A percentile compares a stretch with the other conserved stretches of the same genome.
Evolutionary conservation across 2,888 invertebrate species (phyloP).

Genomic region (Dolichomitus sp.): DNA sequence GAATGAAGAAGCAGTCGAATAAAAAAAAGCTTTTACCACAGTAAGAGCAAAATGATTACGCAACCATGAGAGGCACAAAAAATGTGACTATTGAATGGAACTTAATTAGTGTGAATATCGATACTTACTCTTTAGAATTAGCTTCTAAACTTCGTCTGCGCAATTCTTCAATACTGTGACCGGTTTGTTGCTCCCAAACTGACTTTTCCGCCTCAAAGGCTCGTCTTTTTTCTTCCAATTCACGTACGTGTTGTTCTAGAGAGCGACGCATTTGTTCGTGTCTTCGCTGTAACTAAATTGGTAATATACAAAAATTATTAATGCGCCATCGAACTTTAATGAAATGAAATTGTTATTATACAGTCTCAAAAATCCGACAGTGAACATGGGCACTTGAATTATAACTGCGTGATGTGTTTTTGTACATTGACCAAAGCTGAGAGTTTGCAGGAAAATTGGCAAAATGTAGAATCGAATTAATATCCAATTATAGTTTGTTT

Average conservation of each 20-base stretch:
- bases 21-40: conserved; percentile 55
- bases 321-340: background rate
- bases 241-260: conserved; percentile 96
- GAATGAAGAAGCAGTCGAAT: conserved; percentile 41
- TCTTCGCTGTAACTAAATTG: conserved; percentile 91
- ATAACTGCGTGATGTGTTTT: too few species aligned
- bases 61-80: conserved; percentile 61
- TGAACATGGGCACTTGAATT: too few species aligned
- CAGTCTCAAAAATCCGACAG: too few species aligned
- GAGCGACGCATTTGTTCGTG: conserved; percentile 94
- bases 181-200: conserved; percentile 96
- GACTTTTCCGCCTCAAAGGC: conserved; percentile 95
- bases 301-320: conserved; percentile 14
- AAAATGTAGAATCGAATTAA: background rate
- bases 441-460: background rate
- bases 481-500: background rate
- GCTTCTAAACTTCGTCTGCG: conserved; percentile 95
- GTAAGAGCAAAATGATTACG: conserved; percentile 54
- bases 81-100: conserved; percentile 48
- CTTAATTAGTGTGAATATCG: conserved; percentile 32
- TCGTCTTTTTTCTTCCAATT: conserved; percentile 95
- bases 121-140: conserved; percentile 94
- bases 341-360: conserved; percentile 9
- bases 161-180: conserved; percentile 95
- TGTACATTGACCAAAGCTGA: background rate